Percentiles rank a stretch among this genome's conserved stretches.
These are phyloP conservation scores for Phylloscopus trochiloides DNA, from an alignment of 2,113 vertebrate genomes.

Conservation along the genomic window DNA sequence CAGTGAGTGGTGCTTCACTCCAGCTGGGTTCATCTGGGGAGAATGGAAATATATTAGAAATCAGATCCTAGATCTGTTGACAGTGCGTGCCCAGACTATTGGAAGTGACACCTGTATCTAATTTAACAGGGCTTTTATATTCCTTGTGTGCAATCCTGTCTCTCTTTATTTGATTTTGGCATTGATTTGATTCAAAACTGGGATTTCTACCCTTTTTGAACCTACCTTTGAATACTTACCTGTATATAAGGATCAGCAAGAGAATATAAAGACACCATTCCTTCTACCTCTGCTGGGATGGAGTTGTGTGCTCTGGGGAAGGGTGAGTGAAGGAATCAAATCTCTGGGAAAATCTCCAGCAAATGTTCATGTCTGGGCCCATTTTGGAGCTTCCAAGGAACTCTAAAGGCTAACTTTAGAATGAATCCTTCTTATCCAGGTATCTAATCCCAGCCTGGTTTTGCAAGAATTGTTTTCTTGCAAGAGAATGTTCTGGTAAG, in stretches of 20 bases:
- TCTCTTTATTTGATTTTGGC: not conserved
- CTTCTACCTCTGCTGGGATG: not conserved
- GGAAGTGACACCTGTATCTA: not conserved
- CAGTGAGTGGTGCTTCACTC: not conserved
- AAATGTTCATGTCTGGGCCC: not conserved
- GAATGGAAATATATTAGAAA: not conserved
- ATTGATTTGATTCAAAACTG: not conserved
- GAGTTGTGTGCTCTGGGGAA: not conserved
- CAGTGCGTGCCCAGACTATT: rapidly evolving
- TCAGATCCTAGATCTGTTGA: not conserved
- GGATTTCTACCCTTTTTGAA: not conserved
- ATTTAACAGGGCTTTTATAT: not conserved
- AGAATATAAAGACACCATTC: not conserved
- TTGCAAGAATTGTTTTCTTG: not conserved
- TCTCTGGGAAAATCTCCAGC: not conserved
- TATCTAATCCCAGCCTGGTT: not conserved
- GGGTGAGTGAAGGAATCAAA: not conserved
- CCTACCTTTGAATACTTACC: not conserved
- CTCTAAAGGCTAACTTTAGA: not conserved
- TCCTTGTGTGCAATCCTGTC: not conserved
- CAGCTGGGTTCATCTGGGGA: not conserved
- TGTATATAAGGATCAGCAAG: not conserved
- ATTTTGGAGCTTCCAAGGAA: not conserved
- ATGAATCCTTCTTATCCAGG: not conserved
- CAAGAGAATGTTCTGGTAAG: not conserved